A percentile compares a stretch with the other conserved stretches of the same genome.
These are phyloP conservation scores for Tympanoctomys barrerae DNA, from an alignment of 2,797 vertebrate species.

Conservation along the genomic window DNA sequence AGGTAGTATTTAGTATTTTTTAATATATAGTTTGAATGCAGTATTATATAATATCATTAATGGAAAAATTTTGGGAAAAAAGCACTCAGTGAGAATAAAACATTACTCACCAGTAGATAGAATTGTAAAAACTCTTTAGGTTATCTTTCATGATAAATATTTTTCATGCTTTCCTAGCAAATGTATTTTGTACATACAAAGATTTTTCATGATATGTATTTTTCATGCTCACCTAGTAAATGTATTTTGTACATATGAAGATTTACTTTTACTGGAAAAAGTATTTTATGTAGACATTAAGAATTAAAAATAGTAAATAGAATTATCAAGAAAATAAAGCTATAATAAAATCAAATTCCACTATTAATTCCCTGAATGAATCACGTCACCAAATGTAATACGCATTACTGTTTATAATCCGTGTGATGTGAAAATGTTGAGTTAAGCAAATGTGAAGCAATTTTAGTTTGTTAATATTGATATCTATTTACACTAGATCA, in stretches of 20 bases:
- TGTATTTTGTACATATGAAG: background rate
- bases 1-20: background rate
- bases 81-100: background rate
- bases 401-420: background rate
- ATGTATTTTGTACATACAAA: background rate
- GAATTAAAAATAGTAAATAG: slow-evolving; percentile 1
- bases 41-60: background rate
- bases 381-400: background rate
- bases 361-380: background rate
- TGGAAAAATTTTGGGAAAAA: background rate
- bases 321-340: slow-evolving; percentile 19
- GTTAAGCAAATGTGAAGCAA: slow-evolving; percentile 52
- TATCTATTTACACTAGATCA: background rate
- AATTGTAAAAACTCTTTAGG: background rate
- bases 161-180: background rate
- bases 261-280: background rate
- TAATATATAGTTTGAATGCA: background rate
- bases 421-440: background rate
- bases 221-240: background rate
- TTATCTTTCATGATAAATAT: background rate
- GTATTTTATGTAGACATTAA: background rate
- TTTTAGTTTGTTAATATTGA: slow-evolving; percentile 18
- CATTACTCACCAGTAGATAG: background rate
- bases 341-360: background rate
- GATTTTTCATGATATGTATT: background rate